Evolutionary conservation across 2,888 invertebrate genomes (phyloP).

Genomic region (Ptychoptera contaminata): DNA sequence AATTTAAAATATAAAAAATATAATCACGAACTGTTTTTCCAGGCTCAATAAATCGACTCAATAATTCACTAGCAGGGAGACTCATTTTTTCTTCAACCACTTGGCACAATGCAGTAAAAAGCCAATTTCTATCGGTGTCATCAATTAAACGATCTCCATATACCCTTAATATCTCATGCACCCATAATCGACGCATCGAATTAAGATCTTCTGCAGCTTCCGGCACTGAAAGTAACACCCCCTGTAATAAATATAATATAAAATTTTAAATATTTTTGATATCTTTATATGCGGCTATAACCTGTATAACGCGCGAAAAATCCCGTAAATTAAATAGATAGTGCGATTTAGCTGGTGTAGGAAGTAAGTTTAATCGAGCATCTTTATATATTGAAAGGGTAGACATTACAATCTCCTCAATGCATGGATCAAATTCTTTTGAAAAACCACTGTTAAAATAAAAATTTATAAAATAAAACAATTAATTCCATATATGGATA

Average conservation of each 20-base stretch:
- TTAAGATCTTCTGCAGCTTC: slow-evolving; percentile 75
- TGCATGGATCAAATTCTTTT: slow-evolving; percentile 85
- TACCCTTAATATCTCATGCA: slow-evolving; percentile 83
- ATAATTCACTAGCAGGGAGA: slow-evolving; percentile 36
- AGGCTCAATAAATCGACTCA: slow-evolving; percentile 42
- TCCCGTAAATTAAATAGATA: slow-evolving; percentile 90
- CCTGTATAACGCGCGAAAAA: slow-evolving; percentile 71
- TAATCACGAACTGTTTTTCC: slow-evolving; percentile 10
- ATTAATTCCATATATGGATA: not conserved
- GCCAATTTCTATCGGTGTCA: slow-evolving; percentile 65
- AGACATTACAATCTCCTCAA: slow-evolving; percentile 72
- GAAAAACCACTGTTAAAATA: slow-evolving; percentile 61
- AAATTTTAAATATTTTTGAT: too few species aligned
- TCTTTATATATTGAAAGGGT: slow-evolving; percentile 78
- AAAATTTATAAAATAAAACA: not conserved
- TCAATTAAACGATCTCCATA: slow-evolving; percentile 86
- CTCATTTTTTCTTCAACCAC: slow-evolving; percentile 30
- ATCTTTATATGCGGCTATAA: too few species aligned
- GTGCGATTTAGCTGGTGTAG: slow-evolving; percentile 86
- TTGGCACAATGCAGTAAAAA: slow-evolving; percentile 50
- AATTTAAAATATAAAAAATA: not conserved
- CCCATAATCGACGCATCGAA: slow-evolving; percentile 84
- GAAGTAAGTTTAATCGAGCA: slow-evolving; percentile 65
- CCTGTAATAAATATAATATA: slow-evolving; percentile 37
- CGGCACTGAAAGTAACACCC: slow-evolving; percentile 79